Conservation (phyloP, 2,797 vertebrate genomes). For the Perodicticus potto region DNA sequence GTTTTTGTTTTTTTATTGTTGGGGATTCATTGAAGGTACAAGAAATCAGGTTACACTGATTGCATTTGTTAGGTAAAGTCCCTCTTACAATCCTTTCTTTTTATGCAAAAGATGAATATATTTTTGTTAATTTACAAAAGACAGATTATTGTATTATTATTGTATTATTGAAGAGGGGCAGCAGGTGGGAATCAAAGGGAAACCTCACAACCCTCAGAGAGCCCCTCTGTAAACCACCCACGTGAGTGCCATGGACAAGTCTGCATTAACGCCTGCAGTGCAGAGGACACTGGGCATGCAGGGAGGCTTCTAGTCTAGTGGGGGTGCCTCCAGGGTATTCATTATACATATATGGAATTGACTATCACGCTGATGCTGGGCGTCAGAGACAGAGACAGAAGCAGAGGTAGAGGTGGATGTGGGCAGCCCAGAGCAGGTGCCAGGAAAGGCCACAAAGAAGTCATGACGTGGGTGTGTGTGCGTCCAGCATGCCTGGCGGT, state of each 20-base stretch:
- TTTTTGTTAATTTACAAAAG: constrained; percentile 40
- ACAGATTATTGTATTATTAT: background rate
- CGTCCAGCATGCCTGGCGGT: rapidly evolving
- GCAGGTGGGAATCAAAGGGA: background rate
- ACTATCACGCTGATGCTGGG: background rate
- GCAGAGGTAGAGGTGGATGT: background rate
- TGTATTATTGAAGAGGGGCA: background rate
- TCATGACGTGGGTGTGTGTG: background rate
- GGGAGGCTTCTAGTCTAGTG: background rate
- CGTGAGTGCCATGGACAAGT: background rate
- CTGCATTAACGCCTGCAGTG: too few relatives aligned
- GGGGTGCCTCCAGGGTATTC: background rate
- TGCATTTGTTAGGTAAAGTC: too few relatives aligned
- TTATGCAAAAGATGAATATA: background rate
- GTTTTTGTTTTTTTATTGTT: too few relatives aligned
- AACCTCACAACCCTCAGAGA: background rate
- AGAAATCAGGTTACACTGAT: too few relatives aligned
- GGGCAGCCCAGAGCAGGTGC: background rate
- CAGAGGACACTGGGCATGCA: background rate
- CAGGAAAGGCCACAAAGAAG: background rate
- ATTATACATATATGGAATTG: background rate
- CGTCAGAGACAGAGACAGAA: background rate
- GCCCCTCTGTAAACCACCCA: background rate
- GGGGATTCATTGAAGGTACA: too few relatives aligned
- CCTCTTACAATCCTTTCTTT: too few relatives aligned